Evolutionary conservation across 1,140 invertebrate species (phyloP).

Genomic region (Protaetia brevitarsis): DNA sequence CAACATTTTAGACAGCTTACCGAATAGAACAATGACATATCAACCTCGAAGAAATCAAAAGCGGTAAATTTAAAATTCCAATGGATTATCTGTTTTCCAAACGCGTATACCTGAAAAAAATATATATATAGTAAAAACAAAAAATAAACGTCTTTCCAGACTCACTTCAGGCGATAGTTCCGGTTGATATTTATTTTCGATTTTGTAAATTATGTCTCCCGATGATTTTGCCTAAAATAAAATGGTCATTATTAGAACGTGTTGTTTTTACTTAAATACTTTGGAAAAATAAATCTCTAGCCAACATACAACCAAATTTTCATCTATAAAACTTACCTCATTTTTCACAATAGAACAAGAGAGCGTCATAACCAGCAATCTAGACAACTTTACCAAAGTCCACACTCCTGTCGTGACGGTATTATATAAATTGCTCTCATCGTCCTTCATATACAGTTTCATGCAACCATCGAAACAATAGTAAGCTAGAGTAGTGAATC

Average conservation of each 20-base stretch:
- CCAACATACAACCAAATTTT: background rate
- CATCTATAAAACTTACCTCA: conserved; percentile 15
- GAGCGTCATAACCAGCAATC: conserved; percentile 2
- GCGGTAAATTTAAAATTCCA: conserved; percentile 32
- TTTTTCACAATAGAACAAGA: conserved; percentile 14
- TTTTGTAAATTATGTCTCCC: conserved; percentile 1
- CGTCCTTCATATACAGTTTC: conserved; percentile 6
- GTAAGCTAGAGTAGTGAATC: conserved; percentile 25
- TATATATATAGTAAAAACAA: background rate
- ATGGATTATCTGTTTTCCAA: conserved; percentile 31
- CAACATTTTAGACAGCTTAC: conserved; percentile 21
- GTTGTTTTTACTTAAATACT: background rate
- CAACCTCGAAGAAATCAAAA: conserved; percentile 30
- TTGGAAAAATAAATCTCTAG: background rate
- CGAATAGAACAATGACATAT: conserved; percentile 28
- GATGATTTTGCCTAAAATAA: conserved; percentile 1
- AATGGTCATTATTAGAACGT: background rate
- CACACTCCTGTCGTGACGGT: conserved; percentile 14
- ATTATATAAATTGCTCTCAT: background rate
- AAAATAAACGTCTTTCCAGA: background rate
- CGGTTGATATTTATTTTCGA: conserved; percentile 11
- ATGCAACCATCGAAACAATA: conserved; percentile 23
- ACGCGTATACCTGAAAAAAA: conserved; percentile 27
- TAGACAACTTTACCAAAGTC: conserved; percentile 1
- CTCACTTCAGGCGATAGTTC: conserved; percentile 11